A percentile compares a stretch with the other conserved stretches of the same genome.
phyloP scores from a whole-genome alignment of 2,113 vertebrate species.

The Antigone vipio region DNA sequence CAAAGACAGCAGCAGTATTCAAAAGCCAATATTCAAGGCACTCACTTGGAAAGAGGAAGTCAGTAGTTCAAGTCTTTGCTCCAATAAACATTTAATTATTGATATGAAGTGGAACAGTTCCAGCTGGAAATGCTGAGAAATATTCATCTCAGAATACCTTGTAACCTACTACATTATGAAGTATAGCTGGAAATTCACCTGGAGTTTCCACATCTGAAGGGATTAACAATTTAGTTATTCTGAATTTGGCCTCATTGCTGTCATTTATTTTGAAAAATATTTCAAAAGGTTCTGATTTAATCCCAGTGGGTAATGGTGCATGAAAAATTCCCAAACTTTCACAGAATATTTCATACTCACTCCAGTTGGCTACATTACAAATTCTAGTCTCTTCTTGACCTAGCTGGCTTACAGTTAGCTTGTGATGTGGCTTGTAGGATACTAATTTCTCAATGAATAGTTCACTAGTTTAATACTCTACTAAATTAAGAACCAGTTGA shows the following conservation, averaged over 20 bases:
- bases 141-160: background rate
- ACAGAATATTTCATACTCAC: background rate
- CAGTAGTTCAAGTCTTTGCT: background rate
- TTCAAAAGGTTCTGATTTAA: background rate
- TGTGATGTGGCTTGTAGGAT: background rate
- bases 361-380: background rate
- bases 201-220: background rate
- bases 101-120: background rate
- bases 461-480: background rate
- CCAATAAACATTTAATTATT: slow-evolving; percentile 37
- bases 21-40: background rate
- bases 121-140: background rate
- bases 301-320: background rate
- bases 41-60: background rate
- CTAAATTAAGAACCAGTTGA: background rate
- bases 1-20: background rate
- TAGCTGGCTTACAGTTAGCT: background rate
- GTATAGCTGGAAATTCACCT: background rate
- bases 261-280: background rate
- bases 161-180: background rate
- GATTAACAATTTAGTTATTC: background rate
- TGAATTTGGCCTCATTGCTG: background rate
- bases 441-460: background rate
- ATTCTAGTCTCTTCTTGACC: background rate
- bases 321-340: background rate